These are phyloP conservation scores for Dilophus febrilis DNA, from an alignment of 2,888 invertebrate genomes.

Conservation along the genomic window DNA sequence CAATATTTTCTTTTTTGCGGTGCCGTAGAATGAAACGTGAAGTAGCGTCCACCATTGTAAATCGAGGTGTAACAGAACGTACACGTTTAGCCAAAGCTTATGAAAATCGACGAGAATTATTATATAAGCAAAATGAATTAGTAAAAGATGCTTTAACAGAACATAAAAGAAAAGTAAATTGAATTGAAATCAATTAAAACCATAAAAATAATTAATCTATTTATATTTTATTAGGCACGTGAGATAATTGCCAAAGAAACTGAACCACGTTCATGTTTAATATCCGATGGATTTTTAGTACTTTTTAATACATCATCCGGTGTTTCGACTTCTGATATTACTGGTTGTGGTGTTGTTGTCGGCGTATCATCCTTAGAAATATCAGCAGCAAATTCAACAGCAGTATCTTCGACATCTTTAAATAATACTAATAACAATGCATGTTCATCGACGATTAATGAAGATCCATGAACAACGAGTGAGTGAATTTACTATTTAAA, in stretches of 20 bases:
- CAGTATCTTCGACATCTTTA: too few species aligned
- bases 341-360: too few species aligned
- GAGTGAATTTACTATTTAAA: too few species aligned
- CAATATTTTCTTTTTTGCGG: too few species aligned
- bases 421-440: too few species aligned
- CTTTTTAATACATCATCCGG: slow-evolving; percentile 20
- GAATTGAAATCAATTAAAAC: neutral
- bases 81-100: slow-evolving; percentile 61
- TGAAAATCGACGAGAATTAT: slow-evolving; percentile 55
- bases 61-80: slow-evolving; percentile 78
- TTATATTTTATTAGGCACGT: slow-evolving; percentile 20
- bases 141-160: slow-evolving; percentile 52
- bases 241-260: slow-evolving; percentile 28
- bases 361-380: too few species aligned
- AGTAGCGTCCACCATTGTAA: slow-evolving; percentile 43
- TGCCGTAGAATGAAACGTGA: slow-evolving; percentile 31
- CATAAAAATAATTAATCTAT: slow-evolving; percentile 1
- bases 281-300: slow-evolving; percentile 25
- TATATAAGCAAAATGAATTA: slow-evolving; percentile 62
- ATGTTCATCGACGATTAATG: too few species aligned
- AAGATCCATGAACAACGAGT: too few species aligned
- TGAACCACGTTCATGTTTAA: slow-evolving; percentile 24
- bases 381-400: too few species aligned
- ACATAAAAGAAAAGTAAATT: slow-evolving; percentile 41
- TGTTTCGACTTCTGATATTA: neutral